These are phyloP conservation scores for Crossaster papposus DNA, from an alignment of 53 echinoderm and acorn worm species.

Conservation along the genomic window DNA sequence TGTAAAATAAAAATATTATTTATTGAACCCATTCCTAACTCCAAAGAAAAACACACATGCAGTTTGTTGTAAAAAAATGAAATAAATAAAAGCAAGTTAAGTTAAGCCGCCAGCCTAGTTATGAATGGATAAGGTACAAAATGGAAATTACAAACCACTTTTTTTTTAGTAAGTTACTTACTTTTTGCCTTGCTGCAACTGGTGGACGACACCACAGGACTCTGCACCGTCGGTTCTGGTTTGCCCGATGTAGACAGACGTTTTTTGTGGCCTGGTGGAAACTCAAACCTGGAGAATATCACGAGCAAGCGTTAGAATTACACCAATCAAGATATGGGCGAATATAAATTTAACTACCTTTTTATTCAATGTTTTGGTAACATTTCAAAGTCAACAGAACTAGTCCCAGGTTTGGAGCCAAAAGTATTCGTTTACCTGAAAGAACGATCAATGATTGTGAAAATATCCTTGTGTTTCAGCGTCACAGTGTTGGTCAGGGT, in stretches of 20 bases:
- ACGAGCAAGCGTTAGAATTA: not conserved
- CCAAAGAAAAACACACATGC: too few relatives aligned
- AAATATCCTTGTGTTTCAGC: slow-evolving; percentile 86
- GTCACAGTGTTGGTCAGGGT: slow-evolving; percentile 46
- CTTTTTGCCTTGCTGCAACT: slow-evolving; percentile 51
- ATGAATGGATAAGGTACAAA: not conserved
- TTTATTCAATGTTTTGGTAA: too few relatives aligned
- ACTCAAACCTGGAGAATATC: slow-evolving; percentile 79
- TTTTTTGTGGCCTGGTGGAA: slow-evolving; percentile 76
- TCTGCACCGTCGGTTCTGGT: slow-evolving; percentile 69
- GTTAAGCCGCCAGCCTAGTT: too few relatives aligned
- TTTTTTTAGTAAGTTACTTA: too few relatives aligned
- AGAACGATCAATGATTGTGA: slow-evolving; percentile 94
- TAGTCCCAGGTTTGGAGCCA: too few relatives aligned
- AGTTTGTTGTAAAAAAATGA: too few relatives aligned
- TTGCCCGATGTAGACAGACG: slow-evolving; percentile 46
- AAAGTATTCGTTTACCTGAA: too few relatives aligned
- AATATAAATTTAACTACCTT: too few relatives aligned
- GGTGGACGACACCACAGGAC: slow-evolving; percentile 87
- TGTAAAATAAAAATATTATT: not conserved
- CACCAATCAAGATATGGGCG: not conserved
- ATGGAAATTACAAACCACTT: too few relatives aligned
- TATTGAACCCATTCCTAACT: not conserved
- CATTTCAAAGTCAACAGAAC: too few relatives aligned
- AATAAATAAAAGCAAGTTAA: too few relatives aligned